Percentiles rank a stretch among this genome's conserved stretches.
Conservation (phyloP, 53 echinoderm and acorn worm species). For the Arbacia lixula region DNA sequence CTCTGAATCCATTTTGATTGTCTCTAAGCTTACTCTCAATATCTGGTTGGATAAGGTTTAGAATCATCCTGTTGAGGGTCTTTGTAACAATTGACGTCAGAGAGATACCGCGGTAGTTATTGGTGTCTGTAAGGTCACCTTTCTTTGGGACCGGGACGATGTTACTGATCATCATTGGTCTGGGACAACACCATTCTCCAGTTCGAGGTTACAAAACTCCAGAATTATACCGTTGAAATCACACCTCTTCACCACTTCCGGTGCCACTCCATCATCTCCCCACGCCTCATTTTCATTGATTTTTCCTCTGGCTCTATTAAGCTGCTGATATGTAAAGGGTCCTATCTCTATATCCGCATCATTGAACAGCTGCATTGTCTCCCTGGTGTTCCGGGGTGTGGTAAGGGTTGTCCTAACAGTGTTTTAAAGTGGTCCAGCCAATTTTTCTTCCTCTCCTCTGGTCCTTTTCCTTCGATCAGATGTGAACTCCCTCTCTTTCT, state of each 20-base stretch:
- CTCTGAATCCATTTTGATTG: constrained; percentile 43
- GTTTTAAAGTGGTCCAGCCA: no score
- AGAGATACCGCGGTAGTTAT: constrained; percentile 55
- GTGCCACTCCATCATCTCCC: constrained; percentile 44
- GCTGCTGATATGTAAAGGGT: no score
- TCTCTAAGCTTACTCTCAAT: background rate
- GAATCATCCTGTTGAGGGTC: constrained; percentile 56
- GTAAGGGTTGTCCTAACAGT: no score
- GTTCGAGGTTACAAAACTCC: constrained; percentile 51
- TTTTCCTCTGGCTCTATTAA: no score
- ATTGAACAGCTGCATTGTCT: no score
- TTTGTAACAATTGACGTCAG: constrained; percentile 52
- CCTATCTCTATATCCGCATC: no score
- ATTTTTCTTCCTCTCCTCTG: no score
- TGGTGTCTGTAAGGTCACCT: constrained; percentile 45
- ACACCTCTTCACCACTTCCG: constrained; percentile 59
- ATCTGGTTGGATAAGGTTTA: constrained; percentile 48
- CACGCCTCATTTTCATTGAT: no score
- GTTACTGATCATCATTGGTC: constrained; percentile 45
- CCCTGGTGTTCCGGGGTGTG: no score
- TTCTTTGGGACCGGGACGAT: constrained; percentile 55
- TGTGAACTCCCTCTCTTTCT: no score
- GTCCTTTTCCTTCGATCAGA: no score
- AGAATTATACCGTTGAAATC: constrained; percentile 56
- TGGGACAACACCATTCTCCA: constrained; percentile 6